A percentile compares a stretch with the other conserved stretches of the same genome.
Conservation (phyloP, 1,140 invertebrate species). For the Maniola jurtina region DNA sequence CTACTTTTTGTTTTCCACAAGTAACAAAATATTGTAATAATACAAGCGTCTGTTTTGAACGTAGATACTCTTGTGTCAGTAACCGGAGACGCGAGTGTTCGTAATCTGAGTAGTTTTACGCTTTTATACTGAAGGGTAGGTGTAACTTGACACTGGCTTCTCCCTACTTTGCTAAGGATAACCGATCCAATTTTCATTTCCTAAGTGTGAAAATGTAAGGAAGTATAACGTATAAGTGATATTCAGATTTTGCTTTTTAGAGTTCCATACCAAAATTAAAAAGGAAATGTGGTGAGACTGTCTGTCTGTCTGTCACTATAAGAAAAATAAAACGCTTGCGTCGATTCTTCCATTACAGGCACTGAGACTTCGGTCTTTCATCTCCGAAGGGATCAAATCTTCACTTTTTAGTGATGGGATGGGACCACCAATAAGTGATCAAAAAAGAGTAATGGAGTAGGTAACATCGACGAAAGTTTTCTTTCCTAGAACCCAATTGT, state of each 20-base stretch:
- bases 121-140: slow-evolving; percentile 71
- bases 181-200: slow-evolving; percentile 60
- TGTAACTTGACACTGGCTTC: slow-evolving; percentile 63
- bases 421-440: no score
- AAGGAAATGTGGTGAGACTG: no score
- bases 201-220: slow-evolving; percentile 53
- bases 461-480: no score
- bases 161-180: slow-evolving; percentile 41
- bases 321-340: no score
- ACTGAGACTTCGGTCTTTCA: no score
- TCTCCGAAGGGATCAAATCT: no score
- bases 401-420: no score
- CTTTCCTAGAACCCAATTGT: no score
- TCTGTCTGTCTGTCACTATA: no score
- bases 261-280: no score
- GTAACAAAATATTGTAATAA: background rate
- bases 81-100: slow-evolving; percentile 49
- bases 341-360: no score
- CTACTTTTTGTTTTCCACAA: background rate
- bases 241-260: background rate
- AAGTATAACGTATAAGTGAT: slow-evolving; percentile 7
- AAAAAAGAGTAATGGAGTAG: no score
- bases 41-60: background rate
- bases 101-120: slow-evolving; percentile 56
- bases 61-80: slow-evolving; percentile 30